Evolutionary conservation across 2,113 vertebrate genomes (phyloP).

Genomic region (Ceyx melanurus): DNA sequence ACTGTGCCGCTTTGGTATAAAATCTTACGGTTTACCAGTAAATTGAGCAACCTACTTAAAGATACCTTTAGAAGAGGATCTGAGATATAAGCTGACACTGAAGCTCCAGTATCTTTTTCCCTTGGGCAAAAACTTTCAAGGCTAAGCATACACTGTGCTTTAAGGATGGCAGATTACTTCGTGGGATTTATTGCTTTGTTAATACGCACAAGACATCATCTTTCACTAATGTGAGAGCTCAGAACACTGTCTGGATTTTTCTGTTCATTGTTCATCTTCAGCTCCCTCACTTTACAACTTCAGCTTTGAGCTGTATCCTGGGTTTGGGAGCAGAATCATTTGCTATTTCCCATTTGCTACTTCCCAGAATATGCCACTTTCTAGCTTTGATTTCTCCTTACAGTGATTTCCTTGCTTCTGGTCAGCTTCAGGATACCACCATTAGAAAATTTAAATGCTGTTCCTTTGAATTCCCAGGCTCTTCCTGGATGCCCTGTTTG

Average conservation of each 20-base stretch:
- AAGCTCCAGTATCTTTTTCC: constrained; percentile 4
- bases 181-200: constrained; percentile 16
- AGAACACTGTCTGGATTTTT: background rate
- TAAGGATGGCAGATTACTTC: background rate
- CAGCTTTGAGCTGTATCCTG: background rate
- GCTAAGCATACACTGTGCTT: background rate
- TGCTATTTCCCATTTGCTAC: background rate
- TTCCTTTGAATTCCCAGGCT: background rate
- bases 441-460: background rate
- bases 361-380: background rate
- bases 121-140: background rate
- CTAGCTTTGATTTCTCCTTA: background rate
- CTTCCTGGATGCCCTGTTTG: background rate
- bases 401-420: background rate
- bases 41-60: background rate
- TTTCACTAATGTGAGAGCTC: background rate
- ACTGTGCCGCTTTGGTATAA: background rate
- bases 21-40: background rate
- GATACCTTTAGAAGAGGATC: background rate
- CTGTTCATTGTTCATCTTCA: background rate
- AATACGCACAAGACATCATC: background rate
- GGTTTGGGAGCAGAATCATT: background rate
- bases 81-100: background rate
- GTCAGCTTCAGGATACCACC: background rate
- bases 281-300: background rate